phyloP scores from a whole-genome alignment of 2,113 vertebrate species.

The Poecilia latipinna region DNA sequence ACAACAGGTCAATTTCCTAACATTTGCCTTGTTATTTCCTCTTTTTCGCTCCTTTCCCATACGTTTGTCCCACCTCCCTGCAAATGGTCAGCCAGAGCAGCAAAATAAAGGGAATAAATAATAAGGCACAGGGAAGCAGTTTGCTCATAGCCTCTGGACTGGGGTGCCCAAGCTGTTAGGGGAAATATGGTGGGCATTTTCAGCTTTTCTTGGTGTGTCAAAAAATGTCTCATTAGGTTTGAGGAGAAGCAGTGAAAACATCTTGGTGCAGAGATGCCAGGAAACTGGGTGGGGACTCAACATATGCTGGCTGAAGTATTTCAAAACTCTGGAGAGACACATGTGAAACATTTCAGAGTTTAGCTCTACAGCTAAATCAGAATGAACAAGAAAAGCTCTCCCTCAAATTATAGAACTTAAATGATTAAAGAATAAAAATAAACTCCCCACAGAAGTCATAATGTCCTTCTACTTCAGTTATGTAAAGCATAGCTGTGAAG shows the following conservation, averaged over 20 bases:
- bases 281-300: not conserved
- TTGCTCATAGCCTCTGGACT: constrained; percentile 31
- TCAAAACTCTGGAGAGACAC: not conserved
- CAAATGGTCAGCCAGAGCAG: constrained; percentile 20
- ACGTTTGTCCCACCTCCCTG: constrained; percentile 19
- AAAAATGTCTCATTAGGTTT: constrained; percentile 15
- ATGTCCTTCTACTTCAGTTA: not conserved
- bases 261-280: not conserved
- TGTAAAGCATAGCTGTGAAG: too few relatives aligned
- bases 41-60: constrained; percentile 1
- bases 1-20: constrained; percentile 15
- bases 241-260: not conserved
- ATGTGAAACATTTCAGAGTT: not conserved
- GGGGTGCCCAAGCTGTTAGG: constrained; percentile 31
- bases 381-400: not conserved
- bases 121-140: constrained; percentile 27
- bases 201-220: constrained; percentile 3
- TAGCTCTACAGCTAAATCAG: not conserved
- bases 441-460: not conserved
- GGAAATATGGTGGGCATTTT: constrained; percentile 17
- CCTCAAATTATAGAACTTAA: not conserved
- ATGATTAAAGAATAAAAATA: not conserved
- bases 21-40: constrained; percentile 39
- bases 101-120: constrained; percentile 47
- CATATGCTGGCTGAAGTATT: not conserved